Evolutionary conservation across 2,797 vertebrate species (phyloP).

Genomic region (Mormyrops boulengeri): DNA sequence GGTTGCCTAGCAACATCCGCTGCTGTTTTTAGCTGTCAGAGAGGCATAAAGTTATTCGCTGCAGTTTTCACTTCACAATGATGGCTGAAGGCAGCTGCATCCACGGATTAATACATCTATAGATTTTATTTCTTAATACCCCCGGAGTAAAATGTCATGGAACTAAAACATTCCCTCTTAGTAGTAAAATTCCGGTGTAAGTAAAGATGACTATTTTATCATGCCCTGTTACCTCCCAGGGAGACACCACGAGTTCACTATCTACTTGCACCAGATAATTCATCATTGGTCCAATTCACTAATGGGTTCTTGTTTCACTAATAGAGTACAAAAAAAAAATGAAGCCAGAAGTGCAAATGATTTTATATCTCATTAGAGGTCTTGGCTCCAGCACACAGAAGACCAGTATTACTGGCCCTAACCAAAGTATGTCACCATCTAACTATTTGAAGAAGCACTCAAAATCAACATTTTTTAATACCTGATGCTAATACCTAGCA

Average conservation of each 20-base stretch:
- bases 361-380: constrained; percentile 13
- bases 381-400: constrained; percentile 4
- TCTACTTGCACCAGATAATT: constrained; percentile 11
- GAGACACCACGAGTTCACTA: neutral
- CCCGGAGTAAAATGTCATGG: constrained; percentile 2
- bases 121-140: neutral
- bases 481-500: neutral
- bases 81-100: neutral
- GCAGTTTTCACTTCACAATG: neutral
- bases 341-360: constrained; percentile 16
- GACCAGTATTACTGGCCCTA: neutral
- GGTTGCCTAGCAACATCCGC: constrained; percentile 19
- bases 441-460: neutral
- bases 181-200: neutral
- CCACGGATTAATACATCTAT: neutral
- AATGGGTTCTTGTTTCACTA: constrained; percentile 2
- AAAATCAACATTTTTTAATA: neutral
- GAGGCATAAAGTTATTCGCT: neutral
- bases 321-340: neutral
- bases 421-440: neutral
- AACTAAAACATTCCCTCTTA: neutral
- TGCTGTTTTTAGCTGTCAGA: neutral
- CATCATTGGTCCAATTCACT: constrained; percentile 15
- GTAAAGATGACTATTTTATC: neutral
- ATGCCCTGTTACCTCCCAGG: neutral